Evolutionary conservation across 2,113 vertebrate genomes (phyloP).

Genomic region (Dascyllus trimaculatus): DNA sequence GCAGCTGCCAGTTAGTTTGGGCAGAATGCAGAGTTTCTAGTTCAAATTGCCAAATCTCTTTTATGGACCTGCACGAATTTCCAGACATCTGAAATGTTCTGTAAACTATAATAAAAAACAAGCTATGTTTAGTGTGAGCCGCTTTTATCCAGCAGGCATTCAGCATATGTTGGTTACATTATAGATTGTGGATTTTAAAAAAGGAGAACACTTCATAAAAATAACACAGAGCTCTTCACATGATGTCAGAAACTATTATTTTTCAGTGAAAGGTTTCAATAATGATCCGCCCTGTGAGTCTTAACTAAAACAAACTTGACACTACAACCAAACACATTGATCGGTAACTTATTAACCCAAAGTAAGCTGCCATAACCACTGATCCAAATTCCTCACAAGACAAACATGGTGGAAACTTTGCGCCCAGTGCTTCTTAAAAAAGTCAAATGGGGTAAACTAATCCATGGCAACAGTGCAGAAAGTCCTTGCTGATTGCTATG

Average conservation of each 20-base stretch:
- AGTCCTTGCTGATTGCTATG: not conserved
- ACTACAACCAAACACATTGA: slow-evolving; percentile 27
- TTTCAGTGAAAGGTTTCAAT: too few relatives aligned
- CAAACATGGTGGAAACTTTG: too few relatives aligned
- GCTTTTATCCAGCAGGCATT: not conserved
- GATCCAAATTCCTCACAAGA: slow-evolving; percentile 47
- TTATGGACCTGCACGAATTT: slow-evolving; percentile 14
- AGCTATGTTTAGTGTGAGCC: not conserved
- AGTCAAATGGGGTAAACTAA: not conserved
- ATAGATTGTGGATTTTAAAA: not conserved
- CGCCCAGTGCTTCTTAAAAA: not conserved
- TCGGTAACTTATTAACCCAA: slow-evolving; percentile 41
- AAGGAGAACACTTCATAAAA: not conserved
- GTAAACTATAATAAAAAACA: slow-evolving; percentile 11
- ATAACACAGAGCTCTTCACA: not conserved
- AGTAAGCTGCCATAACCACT: slow-evolving; percentile 28
- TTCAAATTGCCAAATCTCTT: not conserved
- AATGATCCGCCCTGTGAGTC: not conserved
- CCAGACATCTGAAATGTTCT: slow-evolving; percentile 19
- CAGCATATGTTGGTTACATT: not conserved
- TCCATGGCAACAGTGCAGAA: not conserved
- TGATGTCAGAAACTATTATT: not conserved
- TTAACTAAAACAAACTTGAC: slow-evolving; percentile 18
- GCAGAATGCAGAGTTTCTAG: not conserved
- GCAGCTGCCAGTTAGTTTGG: not conserved